phyloP scores from a whole-genome alignment of 2,113 vertebrate genomes.

The Hiodon alosoides region DNA sequence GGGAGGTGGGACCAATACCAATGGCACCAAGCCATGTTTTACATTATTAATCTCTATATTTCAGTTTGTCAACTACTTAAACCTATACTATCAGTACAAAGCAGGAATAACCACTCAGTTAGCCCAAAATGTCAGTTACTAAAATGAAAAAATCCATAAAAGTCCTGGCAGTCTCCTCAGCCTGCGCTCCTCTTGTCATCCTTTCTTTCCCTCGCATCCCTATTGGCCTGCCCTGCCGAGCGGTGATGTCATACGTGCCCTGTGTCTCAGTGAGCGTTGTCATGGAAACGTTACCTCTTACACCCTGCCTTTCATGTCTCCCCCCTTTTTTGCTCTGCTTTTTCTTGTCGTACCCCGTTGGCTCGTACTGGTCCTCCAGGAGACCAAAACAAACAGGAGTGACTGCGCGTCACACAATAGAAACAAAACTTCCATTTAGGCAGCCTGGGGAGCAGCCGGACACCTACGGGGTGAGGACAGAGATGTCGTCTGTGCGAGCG shows the following conservation, averaged over 20 bases:
- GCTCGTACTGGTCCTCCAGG: not conserved
- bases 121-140: not conserved
- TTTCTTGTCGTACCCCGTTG: not conserved
- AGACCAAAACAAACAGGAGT: not conserved
- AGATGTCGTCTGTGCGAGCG: not conserved
- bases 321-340: not conserved
- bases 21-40: too few species aligned
- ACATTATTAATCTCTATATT: too few species aligned
- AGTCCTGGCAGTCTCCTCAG: too few species aligned
- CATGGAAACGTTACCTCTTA: constrained; percentile 50
- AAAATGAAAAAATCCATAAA: not conserved
- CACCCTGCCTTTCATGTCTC: constrained; percentile 28
- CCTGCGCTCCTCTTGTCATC: not conserved
- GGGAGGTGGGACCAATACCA: not conserved
- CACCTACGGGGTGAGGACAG: not conserved
- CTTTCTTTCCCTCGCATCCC: not conserved
- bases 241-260: constrained; percentile 40
- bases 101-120: not conserved
- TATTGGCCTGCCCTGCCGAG: constrained; percentile 5
- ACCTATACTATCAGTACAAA: not conserved
- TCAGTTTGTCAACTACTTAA: too few species aligned
- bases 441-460: not conserved
- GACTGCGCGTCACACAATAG: not conserved
- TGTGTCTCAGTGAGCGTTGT: constrained; percentile 42
- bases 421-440: not conserved